Conservation (phyloP, 2,113 vertebrate species). For the Chamaetylas fuelleborni region DNA sequence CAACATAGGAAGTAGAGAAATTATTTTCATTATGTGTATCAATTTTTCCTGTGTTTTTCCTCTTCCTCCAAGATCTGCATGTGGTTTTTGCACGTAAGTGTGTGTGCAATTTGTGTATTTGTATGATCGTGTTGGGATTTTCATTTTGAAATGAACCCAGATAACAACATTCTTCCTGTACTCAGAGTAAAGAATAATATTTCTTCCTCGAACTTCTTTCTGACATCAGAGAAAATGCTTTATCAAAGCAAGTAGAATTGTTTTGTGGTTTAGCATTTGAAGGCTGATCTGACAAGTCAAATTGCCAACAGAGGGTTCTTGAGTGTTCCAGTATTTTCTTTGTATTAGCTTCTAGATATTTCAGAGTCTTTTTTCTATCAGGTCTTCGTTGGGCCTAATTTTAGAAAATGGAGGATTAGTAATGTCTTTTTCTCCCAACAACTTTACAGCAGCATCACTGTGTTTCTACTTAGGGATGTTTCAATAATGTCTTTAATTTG, state of each 20-base stretch:
- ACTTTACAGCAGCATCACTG: neutral
- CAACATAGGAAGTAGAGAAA: neutral
- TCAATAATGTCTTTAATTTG: neutral
- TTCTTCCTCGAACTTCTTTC: neutral
- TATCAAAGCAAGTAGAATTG: neutral
- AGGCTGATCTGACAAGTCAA: neutral
- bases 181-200: neutral
- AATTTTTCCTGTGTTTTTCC: neutral
- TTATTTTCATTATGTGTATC: neutral
- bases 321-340: neutral
- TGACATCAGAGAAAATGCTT: neutral
- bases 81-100: neutral
- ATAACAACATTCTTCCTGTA: neutral
- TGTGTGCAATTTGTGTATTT: neutral
- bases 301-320: neutral
- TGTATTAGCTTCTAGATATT: neutral
- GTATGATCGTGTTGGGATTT: neutral
- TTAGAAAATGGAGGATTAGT: neutral
- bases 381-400: neutral
- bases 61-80: neutral
- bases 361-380: neutral
- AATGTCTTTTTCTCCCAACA: neutral
- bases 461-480: neutral
- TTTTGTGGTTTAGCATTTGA: neutral
- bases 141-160: neutral